These are phyloP conservation scores for Harpalus rufipes DNA, from an alignment of 2,888 invertebrate genomes.

Conservation along the genomic window DNA sequence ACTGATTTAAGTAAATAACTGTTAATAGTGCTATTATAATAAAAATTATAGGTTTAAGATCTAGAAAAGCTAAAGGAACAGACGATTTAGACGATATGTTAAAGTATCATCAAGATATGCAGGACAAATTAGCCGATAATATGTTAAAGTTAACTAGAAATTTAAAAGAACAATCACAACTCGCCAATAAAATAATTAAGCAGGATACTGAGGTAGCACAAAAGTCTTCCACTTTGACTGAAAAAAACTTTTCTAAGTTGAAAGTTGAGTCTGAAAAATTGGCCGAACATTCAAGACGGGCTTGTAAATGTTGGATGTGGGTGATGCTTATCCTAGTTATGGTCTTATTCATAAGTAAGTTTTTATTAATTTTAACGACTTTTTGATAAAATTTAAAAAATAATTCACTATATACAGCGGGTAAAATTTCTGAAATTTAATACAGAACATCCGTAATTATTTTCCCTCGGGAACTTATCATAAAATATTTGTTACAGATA, in stretches of 20 bases:
- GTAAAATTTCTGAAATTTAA: no score
- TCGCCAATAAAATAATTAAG: constrained; percentile 93
- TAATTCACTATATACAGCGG: no score
- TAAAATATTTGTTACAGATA: constrained; percentile 82
- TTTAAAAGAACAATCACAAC: constrained; percentile 93
- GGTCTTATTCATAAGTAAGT: constrained; percentile 92
- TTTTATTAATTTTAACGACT: not conserved
- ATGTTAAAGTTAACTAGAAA: constrained; percentile 93
- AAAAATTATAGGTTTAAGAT: constrained; percentile 77
- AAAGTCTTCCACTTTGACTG: constrained; percentile 88
- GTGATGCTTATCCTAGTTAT: constrained; percentile 92
- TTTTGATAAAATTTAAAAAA: no score
- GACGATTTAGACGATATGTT: constrained; percentile 90
- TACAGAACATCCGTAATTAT: no score
- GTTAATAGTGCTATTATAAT: constrained; percentile 11
- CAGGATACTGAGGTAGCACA: constrained; percentile 91
- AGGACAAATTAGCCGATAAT: constrained; percentile 95
- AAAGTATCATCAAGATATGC: constrained; percentile 92
- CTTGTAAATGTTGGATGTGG: constrained; percentile 98
- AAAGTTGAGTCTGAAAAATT: constrained; percentile 90
- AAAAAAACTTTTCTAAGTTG: constrained; percentile 87
- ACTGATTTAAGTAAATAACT: no score
- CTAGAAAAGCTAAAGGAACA: constrained; percentile 76
- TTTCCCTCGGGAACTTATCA: not conserved
- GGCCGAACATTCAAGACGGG: constrained; percentile 90